Conservation (phyloP, 2,113 vertebrate species). For the Chamaea fasciata region DNA sequence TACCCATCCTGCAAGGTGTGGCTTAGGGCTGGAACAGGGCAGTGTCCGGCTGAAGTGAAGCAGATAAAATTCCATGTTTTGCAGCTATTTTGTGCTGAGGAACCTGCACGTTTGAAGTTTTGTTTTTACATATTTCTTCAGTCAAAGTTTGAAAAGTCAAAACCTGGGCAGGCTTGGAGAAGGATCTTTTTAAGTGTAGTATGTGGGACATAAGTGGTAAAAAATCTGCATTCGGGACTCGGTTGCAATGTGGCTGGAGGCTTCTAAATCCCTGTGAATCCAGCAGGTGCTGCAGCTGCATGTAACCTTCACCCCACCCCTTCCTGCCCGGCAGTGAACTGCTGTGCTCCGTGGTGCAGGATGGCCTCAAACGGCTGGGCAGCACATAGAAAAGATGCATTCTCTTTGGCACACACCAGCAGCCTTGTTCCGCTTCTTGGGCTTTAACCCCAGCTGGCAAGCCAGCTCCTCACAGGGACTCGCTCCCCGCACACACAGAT, state of each 20-base stretch:
- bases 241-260: neutral
- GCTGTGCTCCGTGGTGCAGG: neutral
- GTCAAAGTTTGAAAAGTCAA: neutral
- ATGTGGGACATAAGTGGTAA: neutral
- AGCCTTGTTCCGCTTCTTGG: neutral
- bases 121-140: neutral
- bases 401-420: neutral
- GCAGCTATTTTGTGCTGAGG: neutral
- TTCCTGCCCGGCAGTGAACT: rapidly evolving
- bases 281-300: neutral
- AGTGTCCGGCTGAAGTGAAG: neutral
- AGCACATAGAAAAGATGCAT: neutral
- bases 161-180: neutral
- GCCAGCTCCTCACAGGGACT: neutral
- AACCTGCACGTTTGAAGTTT: neutral
- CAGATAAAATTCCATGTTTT: neutral
- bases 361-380: neutral
- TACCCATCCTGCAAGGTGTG: neutral
- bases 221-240: neutral
- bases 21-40: neutral
- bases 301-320: neutral
- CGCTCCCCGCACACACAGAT: neutral
- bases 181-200: neutral
- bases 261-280: neutral
- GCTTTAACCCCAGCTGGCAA: neutral